Base-by-base conservation (phyloP, 2,113 vertebrate genomes). In the Notiomystis cincta region DNA sequence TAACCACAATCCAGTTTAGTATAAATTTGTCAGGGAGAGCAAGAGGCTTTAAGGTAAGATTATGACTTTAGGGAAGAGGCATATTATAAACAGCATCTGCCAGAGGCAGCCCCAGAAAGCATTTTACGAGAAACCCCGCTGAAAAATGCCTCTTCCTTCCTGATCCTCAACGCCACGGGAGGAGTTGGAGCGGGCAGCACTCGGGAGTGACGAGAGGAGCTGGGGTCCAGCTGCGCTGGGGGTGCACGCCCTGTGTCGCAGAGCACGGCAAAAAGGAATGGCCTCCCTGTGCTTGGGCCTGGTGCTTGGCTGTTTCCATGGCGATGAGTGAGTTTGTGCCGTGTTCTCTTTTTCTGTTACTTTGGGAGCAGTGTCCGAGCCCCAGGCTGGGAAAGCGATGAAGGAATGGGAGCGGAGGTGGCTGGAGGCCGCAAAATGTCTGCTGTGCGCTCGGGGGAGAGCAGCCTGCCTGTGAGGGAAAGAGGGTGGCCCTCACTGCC, bases 11-110 rank as follows among this genome's bases (percentile, higher is more conserved):
- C 75, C 79, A 86, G 75, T 90, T 92, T 93, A 93, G 67, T 66
- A 78, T 48, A 92, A 95, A 96, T 83, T 95, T 93, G 65, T 75
- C 72, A 93, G 80, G n/a, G 51, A 90, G 56, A 94, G 13, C 56
- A 96, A 84, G 94, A 90, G 80, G 72, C 77, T 93, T 92, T 96
- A 93, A 94, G 82, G 72, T 83, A 90, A 96, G 93, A 94, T 93
- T 96, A 90, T 65, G n/a, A 93, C 60, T 92, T 94, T n/a, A 87
- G 57, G 82, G 47, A 93, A 92, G 61, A 37, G 25, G 19, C 56
- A 44, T 81, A 92, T 83, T 62, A 78, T 72, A 83, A 93, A 89
- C 71, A 92, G 67, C 53, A 50, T 40, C 48, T 72, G 67, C 47
- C 30, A 62, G 62, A 12, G 47, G 14, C 67, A 83, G 45, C 19